These are phyloP conservation scores for Paelopatides confundens DNA, from an alignment of 53 echinoderm and acorn worm species.

Conservation along the genomic window DNA sequence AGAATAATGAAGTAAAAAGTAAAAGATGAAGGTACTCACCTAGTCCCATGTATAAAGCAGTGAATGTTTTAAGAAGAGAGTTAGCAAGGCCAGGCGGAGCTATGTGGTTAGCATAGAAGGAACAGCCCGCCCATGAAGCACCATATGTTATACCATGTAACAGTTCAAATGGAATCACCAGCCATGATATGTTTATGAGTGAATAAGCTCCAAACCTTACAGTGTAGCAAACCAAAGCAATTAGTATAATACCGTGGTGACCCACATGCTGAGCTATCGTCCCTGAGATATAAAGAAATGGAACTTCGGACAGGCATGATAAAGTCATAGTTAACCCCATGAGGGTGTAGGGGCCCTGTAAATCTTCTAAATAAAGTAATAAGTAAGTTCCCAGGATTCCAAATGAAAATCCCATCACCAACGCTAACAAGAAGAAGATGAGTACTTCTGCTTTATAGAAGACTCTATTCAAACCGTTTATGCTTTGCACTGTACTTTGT, in stretches of 20 bases:
- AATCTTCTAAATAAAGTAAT: conserved; percentile 61
- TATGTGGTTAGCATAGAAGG: conserved; percentile 79
- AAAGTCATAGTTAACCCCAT: conserved; percentile 69
- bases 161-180: conserved; percentile 90
- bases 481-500: conserved; percentile 44
- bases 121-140: conserved; percentile 90
- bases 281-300: conserved; percentile 64
- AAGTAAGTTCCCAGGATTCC: conserved; percentile 68
- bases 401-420: conserved; percentile 68
- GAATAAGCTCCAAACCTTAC: conserved; percentile 92
- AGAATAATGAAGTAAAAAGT: too few species aligned
- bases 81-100: conserved; percentile 96
- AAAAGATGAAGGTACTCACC: conserved; percentile 65
- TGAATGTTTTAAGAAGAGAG: conserved; percentile 77
- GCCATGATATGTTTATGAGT: conserved; percentile 78
- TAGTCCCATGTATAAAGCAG: conserved; percentile 85
- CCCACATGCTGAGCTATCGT: conserved; percentile 50
- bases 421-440: conserved; percentile 63
- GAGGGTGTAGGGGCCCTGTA: conserved; percentile 56
- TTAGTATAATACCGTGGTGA: conserved; percentile 62
- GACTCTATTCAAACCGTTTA: conserved; percentile 41
- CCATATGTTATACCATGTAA: conserved; percentile 97
- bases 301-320: conserved; percentile 66
- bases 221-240: conserved; percentile 73
- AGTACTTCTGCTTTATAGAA: conserved; percentile 69